phyloP scores from a whole-genome alignment of 1,140 invertebrate species.

The Eupeodes corollae region DNA sequence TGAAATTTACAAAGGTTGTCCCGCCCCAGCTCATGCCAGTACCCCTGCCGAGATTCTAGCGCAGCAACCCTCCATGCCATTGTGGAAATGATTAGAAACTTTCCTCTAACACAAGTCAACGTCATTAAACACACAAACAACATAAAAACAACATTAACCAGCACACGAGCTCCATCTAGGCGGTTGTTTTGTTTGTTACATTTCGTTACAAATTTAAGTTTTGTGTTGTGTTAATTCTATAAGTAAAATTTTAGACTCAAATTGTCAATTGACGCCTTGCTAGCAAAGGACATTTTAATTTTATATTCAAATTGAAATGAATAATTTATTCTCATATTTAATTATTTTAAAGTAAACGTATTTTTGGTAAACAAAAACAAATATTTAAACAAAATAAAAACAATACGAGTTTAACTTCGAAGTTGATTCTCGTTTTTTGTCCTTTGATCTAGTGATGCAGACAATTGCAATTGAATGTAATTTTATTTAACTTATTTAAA shows the following conservation, averaged over 20 bases:
- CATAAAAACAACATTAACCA: no score
- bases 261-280: slow-evolving; percentile 33
- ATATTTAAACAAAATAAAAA: no score
- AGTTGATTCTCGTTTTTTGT: not conserved
- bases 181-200: no score
- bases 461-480: slow-evolving; percentile 16
- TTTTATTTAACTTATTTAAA: no score
- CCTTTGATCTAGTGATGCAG: slow-evolving; percentile 33
- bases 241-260: no score
- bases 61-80: slow-evolving; percentile 28
- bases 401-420: not conserved
- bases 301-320: not conserved
- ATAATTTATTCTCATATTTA: not conserved
- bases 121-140: no score
- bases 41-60: slow-evolving; percentile 19
- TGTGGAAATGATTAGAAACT: slow-evolving; percentile 19
- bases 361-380: no score
- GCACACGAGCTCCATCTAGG: no score
- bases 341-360: no score
- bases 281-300: slow-evolving; percentile 24
- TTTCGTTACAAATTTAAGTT: not conserved
- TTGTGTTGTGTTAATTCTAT: not conserved
- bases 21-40: slow-evolving; percentile 32
- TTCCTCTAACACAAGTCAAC: not conserved
- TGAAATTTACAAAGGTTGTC: slow-evolving; percentile 44